Evolutionary conservation across 2,797 vertebrate genomes (phyloP).

Genomic region (Knipowitschia caucasica): DNA sequence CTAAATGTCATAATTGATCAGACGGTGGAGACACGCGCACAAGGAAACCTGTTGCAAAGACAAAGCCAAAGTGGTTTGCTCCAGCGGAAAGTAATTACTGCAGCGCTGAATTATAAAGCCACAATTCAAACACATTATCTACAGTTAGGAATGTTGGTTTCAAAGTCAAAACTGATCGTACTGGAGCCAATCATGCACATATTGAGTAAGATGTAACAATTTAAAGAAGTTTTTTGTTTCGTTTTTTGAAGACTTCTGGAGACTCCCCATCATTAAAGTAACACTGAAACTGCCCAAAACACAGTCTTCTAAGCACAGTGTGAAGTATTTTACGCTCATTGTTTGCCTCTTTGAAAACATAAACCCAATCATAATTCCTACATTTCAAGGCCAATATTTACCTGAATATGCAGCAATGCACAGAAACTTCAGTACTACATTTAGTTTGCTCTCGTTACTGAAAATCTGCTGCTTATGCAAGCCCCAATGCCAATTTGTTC

Average conservation of each 20-base stretch:
- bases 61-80: conserved; percentile 29
- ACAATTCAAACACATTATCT: not conserved
- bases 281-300: too few relatives aligned
- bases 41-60: conserved; percentile 30
- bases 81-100: conserved; percentile 16
- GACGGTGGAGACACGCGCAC: conserved; percentile 22
- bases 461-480: too few relatives aligned
- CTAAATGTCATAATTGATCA: conserved; percentile 31
- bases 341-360: not conserved
- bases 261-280: too few relatives aligned
- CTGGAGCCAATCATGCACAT: not conserved
- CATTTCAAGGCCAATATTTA: too few relatives aligned
- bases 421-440: too few relatives aligned
- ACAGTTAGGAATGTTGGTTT: not conserved
- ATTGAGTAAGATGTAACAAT: not conserved
- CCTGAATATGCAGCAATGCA: too few relatives aligned
- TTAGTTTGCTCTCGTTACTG: too few relatives aligned
- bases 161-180: too few relatives aligned
- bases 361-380: not conserved
- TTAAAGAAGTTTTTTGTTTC: not conserved
- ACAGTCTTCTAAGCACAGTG: too few relatives aligned
- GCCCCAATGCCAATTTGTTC: too few relatives aligned
- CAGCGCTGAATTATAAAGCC: not conserved
- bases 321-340: too few relatives aligned
- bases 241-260: too few relatives aligned